Evolutionary conservation across 2,888 invertebrate genomes (phyloP).

Genomic region (Ophion ellenae): DNA sequence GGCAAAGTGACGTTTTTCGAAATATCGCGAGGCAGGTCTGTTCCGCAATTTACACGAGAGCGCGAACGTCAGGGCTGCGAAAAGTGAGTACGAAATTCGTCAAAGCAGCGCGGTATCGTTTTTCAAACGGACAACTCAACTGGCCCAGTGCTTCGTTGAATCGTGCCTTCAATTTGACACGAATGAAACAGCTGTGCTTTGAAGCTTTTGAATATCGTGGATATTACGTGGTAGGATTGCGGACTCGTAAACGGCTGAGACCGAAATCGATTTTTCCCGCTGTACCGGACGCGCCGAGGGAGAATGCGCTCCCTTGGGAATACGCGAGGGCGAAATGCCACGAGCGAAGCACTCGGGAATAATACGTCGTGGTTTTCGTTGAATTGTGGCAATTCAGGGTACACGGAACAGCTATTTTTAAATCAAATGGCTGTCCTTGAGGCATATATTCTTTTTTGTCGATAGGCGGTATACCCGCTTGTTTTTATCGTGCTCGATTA

Average conservation of each 20-base stretch:
- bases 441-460: background rate
- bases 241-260: slow-evolving; percentile 43
- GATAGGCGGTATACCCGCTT: background rate
- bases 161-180: background rate
- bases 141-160: background rate
- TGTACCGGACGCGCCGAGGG: slow-evolving; percentile 55
- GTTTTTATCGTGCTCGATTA: background rate
- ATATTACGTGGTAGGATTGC: background rate
- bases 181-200: too few species aligned
- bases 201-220: background rate
- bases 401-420: background rate
- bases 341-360: background rate
- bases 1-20: background rate
- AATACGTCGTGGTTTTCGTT: background rate
- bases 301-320: slow-evolving; percentile 60
- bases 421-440: background rate
- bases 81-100: background rate
- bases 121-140: background rate
- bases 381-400: background rate
- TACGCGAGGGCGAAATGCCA: slow-evolving; percentile 31
- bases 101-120: background rate
- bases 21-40: background rate
- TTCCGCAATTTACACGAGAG: background rate
- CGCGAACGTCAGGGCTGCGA: background rate
- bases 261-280: slow-evolving; percentile 61